A percentile compares a stretch with the other conserved stretches of the same genome.
These are phyloP conservation scores for Periophthalmus magnuspinnatus DNA, from an alignment of 2,797 vertebrate species.

Conservation along the genomic window DNA sequence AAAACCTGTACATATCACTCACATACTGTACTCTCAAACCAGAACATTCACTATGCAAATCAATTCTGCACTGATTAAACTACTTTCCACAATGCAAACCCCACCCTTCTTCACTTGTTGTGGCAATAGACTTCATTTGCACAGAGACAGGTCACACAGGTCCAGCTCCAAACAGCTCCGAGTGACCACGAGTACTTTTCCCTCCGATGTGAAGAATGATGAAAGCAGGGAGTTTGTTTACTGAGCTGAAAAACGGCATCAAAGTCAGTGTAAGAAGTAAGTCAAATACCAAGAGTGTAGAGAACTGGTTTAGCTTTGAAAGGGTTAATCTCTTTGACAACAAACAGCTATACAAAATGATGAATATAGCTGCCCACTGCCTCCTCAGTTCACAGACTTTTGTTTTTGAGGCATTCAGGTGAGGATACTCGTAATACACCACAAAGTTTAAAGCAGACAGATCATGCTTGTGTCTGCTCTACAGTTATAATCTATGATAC, in stretches of 20 bases:
- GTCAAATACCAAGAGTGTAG: constrained; percentile 50
- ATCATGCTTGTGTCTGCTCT: no score
- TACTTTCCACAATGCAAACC: not conserved
- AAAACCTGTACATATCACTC: no score
- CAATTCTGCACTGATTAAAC: no score
- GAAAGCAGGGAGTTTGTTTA: constrained; percentile 56
- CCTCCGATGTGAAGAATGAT: constrained; percentile 38
- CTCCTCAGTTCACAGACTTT: constrained; percentile 19
- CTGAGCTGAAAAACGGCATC: constrained; percentile 55
- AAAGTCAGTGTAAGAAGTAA: constrained; percentile 43
- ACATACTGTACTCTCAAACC: no score
- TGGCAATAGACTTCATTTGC: constrained; percentile 2
- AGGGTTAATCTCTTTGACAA: constrained; percentile 65
- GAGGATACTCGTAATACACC: no score
- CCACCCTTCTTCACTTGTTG: not conserved
- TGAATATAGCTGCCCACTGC: constrained; percentile 22
- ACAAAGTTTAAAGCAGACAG: no score
- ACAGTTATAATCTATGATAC: no score
- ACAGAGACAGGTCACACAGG: not conserved
- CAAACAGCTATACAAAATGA: constrained; percentile 56
- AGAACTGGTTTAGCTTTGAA: constrained; percentile 45
- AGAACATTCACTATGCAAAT: no score
- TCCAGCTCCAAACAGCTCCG: not conserved
- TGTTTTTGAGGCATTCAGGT: constrained; percentile 26
- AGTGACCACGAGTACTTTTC: constrained; percentile 21